Conservation (phyloP, 2,888 invertebrate genomes). For the Lymantria dispar region DNA sequence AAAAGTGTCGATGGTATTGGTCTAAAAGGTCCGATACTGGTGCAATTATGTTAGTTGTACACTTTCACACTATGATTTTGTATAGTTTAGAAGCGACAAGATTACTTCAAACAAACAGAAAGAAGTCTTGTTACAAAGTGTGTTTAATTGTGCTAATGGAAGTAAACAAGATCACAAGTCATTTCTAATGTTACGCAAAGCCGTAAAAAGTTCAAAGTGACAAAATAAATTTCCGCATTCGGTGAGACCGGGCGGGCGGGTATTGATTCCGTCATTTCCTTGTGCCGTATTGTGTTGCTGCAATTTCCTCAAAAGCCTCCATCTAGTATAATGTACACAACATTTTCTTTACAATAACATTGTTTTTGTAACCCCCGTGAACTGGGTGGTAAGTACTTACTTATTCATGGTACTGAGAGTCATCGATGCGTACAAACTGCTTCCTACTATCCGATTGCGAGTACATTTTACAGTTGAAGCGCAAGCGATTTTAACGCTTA, state of each 20-base stretch:
- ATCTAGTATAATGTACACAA: conserved; percentile 28
- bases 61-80: too few species aligned
- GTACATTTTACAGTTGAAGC: conserved; percentile 8
- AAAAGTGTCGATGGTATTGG: too few species aligned
- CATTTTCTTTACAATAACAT: conserved; percentile 36
- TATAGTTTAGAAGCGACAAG: background rate
- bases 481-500: conserved; percentile 27
- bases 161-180: background rate
- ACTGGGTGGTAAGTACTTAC: conserved; percentile 43
- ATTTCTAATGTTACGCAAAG: conserved; percentile 2
- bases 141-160: background rate
- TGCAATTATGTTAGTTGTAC: too few species aligned
- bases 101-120: background rate
- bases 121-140: background rate
- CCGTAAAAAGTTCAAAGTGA: conserved; percentile 15
- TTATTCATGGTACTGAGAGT: conserved; percentile 50
- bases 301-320: conserved; percentile 31
- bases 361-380: conserved; percentile 29
- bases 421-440: conserved; percentile 49
- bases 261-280: conserved; percentile 35
- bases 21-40: too few species aligned
- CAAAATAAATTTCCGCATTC: conserved; percentile 13
- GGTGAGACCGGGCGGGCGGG: conserved; percentile 14
- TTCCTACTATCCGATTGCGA: conserved; percentile 42
- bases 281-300: conserved; percentile 24